Percentiles rank a stretch among this genome's conserved stretches.
phyloP scores from a whole-genome alignment of 1,140 invertebrate species.

The Colletes gigas region DNA sequence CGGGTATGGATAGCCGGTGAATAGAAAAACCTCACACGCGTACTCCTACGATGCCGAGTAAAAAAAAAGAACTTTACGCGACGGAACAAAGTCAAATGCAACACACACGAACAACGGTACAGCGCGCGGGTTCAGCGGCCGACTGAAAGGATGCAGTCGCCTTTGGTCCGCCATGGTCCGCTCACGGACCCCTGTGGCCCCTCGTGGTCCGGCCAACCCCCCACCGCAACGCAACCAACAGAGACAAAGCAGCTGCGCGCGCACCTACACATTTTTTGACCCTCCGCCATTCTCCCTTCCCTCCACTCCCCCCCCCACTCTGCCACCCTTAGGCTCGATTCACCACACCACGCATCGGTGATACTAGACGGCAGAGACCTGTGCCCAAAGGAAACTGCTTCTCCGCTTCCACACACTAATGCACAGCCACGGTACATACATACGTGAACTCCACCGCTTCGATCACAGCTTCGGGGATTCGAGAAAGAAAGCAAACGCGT shows the following conservation, averaged over 20 bases:
- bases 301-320: conserved; percentile 30
- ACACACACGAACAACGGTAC: conserved; percentile 66
- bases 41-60: conserved; percentile 3
- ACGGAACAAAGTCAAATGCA: conserved; percentile 44
- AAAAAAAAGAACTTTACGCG: conserved; percentile 32
- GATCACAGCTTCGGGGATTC: too few relatives aligned
- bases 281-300: conserved; percentile 53
- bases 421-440: too few relatives aligned
- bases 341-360: conserved; percentile 23
- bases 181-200: conserved; percentile 76
- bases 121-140: conserved; percentile 81
- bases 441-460: too few relatives aligned
- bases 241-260: conserved; percentile 81
- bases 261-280: conserved; percentile 77
- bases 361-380: too few relatives aligned
- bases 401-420: too few relatives aligned
- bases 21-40: conserved; percentile 62
- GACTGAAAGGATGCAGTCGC: conserved; percentile 80
- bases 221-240: conserved; percentile 60
- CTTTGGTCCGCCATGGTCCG: conserved; percentile 77
- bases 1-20: conserved; percentile 33
- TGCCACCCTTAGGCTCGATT: conserved; percentile 62
- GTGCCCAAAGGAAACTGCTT: too few relatives aligned
- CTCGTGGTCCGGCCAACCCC: conserved; percentile 66
- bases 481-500: too few relatives aligned